Percentiles rank a stretch among this genome's conserved stretches.
phyloP scores from a whole-genome alignment of 2,888 invertebrate genomes.

The Crossocerus cetratus region DNA sequence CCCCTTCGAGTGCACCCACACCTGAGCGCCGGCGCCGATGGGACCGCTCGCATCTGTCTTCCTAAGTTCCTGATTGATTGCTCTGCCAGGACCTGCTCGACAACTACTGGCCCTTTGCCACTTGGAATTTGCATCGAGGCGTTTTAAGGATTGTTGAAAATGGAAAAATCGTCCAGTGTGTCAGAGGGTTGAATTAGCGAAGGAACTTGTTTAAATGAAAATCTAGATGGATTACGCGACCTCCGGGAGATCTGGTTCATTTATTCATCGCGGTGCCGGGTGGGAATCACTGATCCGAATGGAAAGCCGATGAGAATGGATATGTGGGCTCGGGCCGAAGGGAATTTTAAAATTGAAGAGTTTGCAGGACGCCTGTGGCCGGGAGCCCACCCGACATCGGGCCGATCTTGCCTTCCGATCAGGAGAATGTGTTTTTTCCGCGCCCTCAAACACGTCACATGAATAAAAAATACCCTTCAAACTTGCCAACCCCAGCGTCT shows the following conservation, averaged over 20 bases:
- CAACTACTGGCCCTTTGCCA: no score
- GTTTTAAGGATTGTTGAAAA: no score
- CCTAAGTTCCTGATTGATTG: not conserved
- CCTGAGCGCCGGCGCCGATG: not conserved
- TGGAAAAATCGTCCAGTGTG: no score
- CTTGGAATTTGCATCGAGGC: no score
- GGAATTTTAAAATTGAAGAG: slow-evolving; percentile 63
- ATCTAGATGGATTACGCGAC: not conserved
- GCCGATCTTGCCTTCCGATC: slow-evolving; percentile 59
- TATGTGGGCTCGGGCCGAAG: slow-evolving; percentile 26
- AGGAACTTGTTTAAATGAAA: slow-evolving; percentile 38
- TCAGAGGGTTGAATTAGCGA: slow-evolving; percentile 64
- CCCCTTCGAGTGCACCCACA: no score
- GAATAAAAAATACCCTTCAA: slow-evolving; percentile 77
- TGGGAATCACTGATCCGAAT: slow-evolving; percentile 7
- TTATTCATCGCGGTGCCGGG: slow-evolving; percentile 34
- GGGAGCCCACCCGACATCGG: slow-evolving; percentile 23
- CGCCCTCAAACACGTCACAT: slow-evolving; percentile 75
- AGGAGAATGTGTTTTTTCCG: slow-evolving; percentile 74
- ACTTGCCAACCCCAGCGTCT: slow-evolving; percentile 71
- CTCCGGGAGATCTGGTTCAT: slow-evolving; percentile 6
- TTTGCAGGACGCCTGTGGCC: slow-evolving; percentile 34
- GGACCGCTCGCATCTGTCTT: not conserved
- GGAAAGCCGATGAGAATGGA: slow-evolving; percentile 5
- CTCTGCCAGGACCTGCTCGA: not conserved